These are phyloP conservation scores for Centropristis striata DNA, from an alignment of 2,113 vertebrate genomes.

Conservation along the genomic window DNA sequence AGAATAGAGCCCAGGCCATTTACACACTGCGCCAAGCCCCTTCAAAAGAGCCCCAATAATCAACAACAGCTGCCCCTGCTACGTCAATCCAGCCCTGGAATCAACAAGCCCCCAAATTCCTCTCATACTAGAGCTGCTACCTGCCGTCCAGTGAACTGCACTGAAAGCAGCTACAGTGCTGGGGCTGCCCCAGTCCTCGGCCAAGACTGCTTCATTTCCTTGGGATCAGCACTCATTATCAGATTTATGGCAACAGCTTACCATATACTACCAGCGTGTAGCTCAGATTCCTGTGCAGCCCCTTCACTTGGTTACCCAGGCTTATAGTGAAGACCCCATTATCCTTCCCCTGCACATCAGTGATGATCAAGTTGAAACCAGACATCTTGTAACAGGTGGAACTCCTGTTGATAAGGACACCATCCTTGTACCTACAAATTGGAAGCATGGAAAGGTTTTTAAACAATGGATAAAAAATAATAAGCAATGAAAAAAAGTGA, in stretches of 20 bases:
- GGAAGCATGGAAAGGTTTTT: background rate
- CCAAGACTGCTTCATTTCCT: constrained; percentile 45
- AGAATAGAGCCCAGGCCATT: constrained; percentile 58
- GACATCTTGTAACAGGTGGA: constrained; percentile 85
- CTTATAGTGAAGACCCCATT: constrained; percentile 89
- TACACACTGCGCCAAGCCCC: constrained; percentile 73
- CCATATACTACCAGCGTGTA: constrained; percentile 88
- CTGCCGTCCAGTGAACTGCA: constrained; percentile 68
- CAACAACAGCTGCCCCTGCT: constrained; percentile 81
- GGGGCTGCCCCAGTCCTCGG: constrained; percentile 15
- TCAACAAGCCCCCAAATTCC: constrained; percentile 81
- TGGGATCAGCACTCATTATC: constrained; percentile 40
- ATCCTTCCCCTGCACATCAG: constrained; percentile 85
- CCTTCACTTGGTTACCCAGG: constrained; percentile 81
- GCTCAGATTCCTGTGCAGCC: constrained; percentile 86
- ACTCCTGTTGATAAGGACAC: constrained; percentile 83
- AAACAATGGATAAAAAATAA: background rate
- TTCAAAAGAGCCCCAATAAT: constrained; percentile 81
- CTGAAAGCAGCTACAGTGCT: constrained; percentile 33
- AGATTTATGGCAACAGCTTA: constrained; percentile 74
- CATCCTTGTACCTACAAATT: constrained; percentile 90
- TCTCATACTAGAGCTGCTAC: constrained; percentile 79
- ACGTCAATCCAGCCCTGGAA: constrained; percentile 75
- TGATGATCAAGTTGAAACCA: constrained; percentile 84
- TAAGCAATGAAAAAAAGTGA: background rate